phyloP scores from a whole-genome alignment of 2,113 vertebrate genomes.

The Chiloscyllium plagiosum region DNA sequence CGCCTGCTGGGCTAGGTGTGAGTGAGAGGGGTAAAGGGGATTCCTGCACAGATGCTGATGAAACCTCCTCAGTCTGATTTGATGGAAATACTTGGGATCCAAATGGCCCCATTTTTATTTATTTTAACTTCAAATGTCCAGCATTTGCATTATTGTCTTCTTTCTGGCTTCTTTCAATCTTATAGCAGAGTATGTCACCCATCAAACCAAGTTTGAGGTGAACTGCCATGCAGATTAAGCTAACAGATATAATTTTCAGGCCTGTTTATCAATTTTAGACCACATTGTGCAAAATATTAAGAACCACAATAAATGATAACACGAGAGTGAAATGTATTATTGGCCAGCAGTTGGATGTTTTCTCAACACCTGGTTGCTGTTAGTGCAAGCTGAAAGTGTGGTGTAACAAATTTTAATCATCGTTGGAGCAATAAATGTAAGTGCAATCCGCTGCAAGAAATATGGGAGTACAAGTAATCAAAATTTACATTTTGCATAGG shows the following conservation, averaged over 20 bases:
- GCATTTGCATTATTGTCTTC: background rate
- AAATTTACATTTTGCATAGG: background rate
- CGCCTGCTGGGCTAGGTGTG: background rate
- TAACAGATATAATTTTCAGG: background rate
- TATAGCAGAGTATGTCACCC: background rate
- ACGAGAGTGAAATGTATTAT: background rate
- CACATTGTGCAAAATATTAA: background rate
- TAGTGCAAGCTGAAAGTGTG: background rate
- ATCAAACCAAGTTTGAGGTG: background rate
- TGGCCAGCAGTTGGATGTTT: background rate
- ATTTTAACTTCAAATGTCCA: background rate
- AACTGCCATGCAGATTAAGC: background rate
- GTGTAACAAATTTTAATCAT: background rate
- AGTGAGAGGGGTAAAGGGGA: no score
- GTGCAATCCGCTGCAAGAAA: background rate
- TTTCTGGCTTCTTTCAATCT: background rate
- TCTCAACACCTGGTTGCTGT: background rate
- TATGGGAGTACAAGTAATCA: background rate
- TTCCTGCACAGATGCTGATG: no score
- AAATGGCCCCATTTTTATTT: background rate
- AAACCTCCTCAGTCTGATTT: no score
- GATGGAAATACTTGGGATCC: no score
- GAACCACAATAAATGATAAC: background rate
- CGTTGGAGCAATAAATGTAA: background rate
- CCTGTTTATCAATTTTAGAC: background rate